phyloP scores from a whole-genome alignment of 37 sponge, comb jelly and placozoan species.

The Lycopodina hypogea region DNA sequence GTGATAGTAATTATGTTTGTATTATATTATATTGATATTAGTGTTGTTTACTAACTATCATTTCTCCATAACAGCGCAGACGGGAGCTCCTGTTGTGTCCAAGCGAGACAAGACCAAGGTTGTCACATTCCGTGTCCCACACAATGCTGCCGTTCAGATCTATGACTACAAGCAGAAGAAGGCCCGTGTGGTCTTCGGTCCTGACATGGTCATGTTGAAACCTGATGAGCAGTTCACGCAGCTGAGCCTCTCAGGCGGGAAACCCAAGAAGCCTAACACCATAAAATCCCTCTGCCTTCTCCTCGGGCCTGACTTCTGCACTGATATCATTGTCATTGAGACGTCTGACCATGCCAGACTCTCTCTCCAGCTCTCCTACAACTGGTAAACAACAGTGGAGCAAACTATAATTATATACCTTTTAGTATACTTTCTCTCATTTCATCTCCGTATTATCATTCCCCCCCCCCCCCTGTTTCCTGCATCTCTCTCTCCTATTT shows the following conservation, averaged over 20 bases:
- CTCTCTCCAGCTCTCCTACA: constrained; percentile 94
- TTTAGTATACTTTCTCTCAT: not conserved
- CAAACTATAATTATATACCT: not conserved
- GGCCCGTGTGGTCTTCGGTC: constrained; percentile 97
- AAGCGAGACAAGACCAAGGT: constrained; percentile 97
- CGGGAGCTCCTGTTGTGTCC: constrained; percentile 23
- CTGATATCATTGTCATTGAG: constrained; percentile 99
- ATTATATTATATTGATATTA: not conserved
- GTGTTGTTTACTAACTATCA: too few relatives aligned
- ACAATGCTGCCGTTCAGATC: constrained; percentile 99
- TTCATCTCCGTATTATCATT: too few relatives aligned
- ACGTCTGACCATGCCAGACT: constrained; percentile 99
- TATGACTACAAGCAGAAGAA: constrained; percentile 99
- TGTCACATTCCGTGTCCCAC: constrained; percentile 94
- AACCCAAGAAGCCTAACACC: constrained; percentile 97
- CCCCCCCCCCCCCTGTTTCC: constrained; percentile 1
- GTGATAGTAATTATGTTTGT: not conserved
- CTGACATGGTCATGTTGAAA: constrained; percentile 97
- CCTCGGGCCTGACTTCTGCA: constrained; percentile 99
- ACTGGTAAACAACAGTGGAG: constrained; percentile 67
- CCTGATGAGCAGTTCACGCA: constrained; percentile 99
- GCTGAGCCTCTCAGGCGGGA: constrained; percentile 98
- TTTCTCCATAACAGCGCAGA: constrained; percentile 29
- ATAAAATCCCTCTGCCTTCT: constrained; percentile 97
- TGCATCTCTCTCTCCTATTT: not conserved